Evolutionary conservation across 2,888 invertebrate genomes (phyloP), one percentile per base, ranked within the genome.

Genomic region (Temnothorax ravouxi): DNA sequence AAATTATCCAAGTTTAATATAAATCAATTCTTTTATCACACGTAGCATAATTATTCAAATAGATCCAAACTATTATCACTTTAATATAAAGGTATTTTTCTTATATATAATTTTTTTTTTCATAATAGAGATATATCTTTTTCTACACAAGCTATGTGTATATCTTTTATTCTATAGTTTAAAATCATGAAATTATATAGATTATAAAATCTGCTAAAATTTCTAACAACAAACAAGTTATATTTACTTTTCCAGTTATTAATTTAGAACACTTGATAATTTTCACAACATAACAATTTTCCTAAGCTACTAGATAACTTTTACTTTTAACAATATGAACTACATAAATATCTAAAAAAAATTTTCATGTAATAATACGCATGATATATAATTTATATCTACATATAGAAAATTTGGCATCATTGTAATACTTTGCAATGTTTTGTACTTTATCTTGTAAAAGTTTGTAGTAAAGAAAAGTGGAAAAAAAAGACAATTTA

Each of bases 331-430:
- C 21, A n/a, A 44, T 18, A 34, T n/a, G 15, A 77, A 50, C 11
- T 38, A 44, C 4, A n/a, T 59, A 11, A 25, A 64, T 5, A 15
- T 29, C 54, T 18, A 66, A 76, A 56, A 71, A 21, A 44, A 76
- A 13, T 61, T 56, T 62, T 56, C n/a, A 34, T 18, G 59, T 83
- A 54, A 74, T 75, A 50, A 71, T 13, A 34, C 44, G 61, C 29
- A 3, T 29, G 29, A 29, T 29, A 69, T 13, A 44, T 44, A 38
- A 34, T 75, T 62, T 75, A 59, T 21, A n/a, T n/a, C n/a, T n/a
- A 62, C 13, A 77, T 29, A 52, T 71, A 79, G 64, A 67, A 83
- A 87, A 87, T 89, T 89, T 89, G 88, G 89, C 88, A 85, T 86
- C 84, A 72, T 44, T 59, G 21, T 90, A 88, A 90, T 90, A 90